These are phyloP conservation scores for Sebastes glaucus DNA, from an alignment of 2,797 vertebrate species.

Conservation along the genomic window DNA sequence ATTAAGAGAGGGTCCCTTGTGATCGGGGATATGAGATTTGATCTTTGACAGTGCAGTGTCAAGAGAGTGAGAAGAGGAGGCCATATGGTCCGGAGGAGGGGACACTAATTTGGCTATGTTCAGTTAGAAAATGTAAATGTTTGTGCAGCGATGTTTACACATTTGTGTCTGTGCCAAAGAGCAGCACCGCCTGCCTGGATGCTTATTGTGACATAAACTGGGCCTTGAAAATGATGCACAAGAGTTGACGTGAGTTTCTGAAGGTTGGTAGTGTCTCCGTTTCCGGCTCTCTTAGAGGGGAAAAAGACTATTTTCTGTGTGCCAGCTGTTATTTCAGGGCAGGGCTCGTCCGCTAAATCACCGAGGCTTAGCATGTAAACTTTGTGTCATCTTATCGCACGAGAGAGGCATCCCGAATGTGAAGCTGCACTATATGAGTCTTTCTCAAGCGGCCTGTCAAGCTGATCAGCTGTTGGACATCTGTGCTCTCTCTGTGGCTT, in stretches of 20 bases:
- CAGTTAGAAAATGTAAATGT: slow-evolving; percentile 56
- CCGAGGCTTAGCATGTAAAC: slow-evolving; percentile 56
- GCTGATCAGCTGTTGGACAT: slow-evolving; percentile 58
- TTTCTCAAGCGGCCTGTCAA: slow-evolving; percentile 21
- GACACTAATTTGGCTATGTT: slow-evolving; percentile 39
- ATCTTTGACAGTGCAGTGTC: slow-evolving; percentile 53
- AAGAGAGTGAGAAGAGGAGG: slow-evolving; percentile 21
- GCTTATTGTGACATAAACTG: not conserved
- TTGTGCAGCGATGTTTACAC: slow-evolving; percentile 49
- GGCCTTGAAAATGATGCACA: slow-evolving; percentile 1
- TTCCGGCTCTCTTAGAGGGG: not conserved
- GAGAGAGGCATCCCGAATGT: slow-evolving; percentile 8
- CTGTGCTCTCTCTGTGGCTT: slow-evolving; percentile 31
- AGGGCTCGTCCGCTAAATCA: slow-evolving; percentile 39
- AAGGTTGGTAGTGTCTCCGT: not conserved
- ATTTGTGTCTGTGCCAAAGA: slow-evolving; percentile 12
- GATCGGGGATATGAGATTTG: slow-evolving; percentile 58
- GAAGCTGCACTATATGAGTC: not conserved
- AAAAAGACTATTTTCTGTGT: slow-evolving; percentile 27
- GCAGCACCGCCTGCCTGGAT: not conserved
- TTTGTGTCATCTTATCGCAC: slow-evolving; percentile 54
- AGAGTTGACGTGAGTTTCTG: slow-evolving; percentile 13
- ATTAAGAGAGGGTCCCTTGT: slow-evolving; percentile 60
- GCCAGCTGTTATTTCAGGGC: slow-evolving; percentile 51
- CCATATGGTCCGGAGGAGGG: slow-evolving; percentile 41